These are phyloP conservation scores for Picathartes gymnocephalus DNA, from an alignment of 2,113 vertebrate genomes.

Conservation along the genomic window DNA sequence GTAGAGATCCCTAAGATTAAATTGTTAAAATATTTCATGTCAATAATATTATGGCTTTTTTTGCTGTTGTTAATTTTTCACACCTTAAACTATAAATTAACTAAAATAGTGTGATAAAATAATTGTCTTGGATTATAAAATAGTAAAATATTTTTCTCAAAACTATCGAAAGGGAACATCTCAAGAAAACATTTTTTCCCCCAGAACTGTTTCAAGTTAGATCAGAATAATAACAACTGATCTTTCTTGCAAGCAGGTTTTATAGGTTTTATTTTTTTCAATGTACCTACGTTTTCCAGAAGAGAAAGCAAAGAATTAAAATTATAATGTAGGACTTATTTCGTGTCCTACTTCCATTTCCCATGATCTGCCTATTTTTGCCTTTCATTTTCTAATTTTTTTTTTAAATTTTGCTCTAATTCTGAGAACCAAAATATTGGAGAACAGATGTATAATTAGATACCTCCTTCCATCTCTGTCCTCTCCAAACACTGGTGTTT, in stretches of 20 bases:
- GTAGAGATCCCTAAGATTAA: not conserved
- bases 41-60: not conserved
- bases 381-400: not conserved
- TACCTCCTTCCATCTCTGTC: not conserved
- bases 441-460: not conserved
- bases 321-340: not conserved
- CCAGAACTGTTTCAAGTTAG: not conserved
- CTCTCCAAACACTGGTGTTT: not conserved
- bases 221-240: not conserved
- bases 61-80: not conserved
- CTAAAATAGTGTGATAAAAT: not conserved
- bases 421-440: not conserved
- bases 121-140: not conserved
- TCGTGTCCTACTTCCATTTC: not conserved
- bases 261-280: not conserved
- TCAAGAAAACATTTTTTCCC: not conserved
- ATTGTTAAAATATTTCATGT: not conserved
- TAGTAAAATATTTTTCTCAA: not conserved
- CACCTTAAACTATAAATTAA: not conserved
- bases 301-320: not conserved
- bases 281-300: not conserved
- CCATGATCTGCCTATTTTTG: not conserved
- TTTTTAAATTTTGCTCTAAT: not conserved
- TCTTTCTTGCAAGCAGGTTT: not conserved
- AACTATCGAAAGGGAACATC: not conserved